Evolutionary conservation across 2,888 invertebrate genomes (phyloP).

Genomic region (Melinaea menophilus): DNA sequence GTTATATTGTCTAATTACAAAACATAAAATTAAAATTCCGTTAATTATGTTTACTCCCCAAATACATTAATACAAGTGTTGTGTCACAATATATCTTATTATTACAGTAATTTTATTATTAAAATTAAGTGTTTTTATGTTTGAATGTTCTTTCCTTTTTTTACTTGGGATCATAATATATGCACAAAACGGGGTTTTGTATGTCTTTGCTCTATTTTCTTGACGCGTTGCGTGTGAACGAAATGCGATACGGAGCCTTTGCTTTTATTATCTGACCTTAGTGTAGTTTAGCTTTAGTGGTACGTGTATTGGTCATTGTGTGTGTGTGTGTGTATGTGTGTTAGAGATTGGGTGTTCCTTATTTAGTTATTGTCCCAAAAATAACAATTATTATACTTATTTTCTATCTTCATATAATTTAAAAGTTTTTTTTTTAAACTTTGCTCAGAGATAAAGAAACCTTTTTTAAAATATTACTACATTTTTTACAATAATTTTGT

Average conservation of each 20-base stretch:
- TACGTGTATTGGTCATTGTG: neutral
- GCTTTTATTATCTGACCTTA: slow-evolving; percentile 37
- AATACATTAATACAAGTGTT: neutral
- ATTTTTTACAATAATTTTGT: slow-evolving; percentile 29
- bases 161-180: slow-evolving; percentile 53
- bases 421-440: neutral
- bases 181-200: slow-evolving; percentile 30
- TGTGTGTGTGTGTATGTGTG: no score
- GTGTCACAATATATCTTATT: neutral
- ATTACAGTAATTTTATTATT: neutral
- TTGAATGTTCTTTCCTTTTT: no score
- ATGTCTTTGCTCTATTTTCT: slow-evolving; percentile 60
- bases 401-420: neutral
- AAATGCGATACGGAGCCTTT: slow-evolving; percentile 44
- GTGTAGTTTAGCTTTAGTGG: slow-evolving; percentile 11
- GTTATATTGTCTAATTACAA: slow-evolving; percentile 29
- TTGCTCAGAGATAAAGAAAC: neutral
- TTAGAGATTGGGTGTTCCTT: neutral
- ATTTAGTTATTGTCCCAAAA: no score
- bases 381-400: neutral
- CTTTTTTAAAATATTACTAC: neutral
- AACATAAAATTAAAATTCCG: neutral
- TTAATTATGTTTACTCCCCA: neutral
- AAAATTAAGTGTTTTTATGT: no score
- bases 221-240: slow-evolving; percentile 65